Conservation (phyloP, 2,888 invertebrate species). For the Drosophila kambysellisi region DNA sequence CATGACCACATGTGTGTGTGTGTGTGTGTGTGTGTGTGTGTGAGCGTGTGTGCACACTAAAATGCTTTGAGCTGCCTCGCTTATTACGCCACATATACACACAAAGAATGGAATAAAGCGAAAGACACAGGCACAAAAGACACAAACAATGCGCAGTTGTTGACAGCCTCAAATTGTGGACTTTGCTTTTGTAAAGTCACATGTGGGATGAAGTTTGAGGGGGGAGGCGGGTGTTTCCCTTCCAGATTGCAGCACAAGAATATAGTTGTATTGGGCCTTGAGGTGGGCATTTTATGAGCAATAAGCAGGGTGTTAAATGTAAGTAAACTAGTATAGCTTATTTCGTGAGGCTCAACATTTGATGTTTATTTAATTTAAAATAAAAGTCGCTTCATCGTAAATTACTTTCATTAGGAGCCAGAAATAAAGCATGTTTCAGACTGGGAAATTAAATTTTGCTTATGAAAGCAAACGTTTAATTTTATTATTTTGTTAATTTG, state of each 20-base stretch:
- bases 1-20: conserved; percentile 17
- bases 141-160: conserved; percentile 52
- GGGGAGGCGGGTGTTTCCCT: background rate
- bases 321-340: background rate
- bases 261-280: conserved; percentile 26
- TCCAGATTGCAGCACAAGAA: conserved; percentile 29
- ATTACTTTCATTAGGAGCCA: background rate
- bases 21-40: conserved; percentile 19
- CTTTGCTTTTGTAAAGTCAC: conserved; percentile 37
- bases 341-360: background rate
- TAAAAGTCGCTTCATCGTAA: background rate
- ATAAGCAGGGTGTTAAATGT: conserved; percentile 9
- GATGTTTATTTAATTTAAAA: background rate
- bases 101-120: conserved; percentile 8
- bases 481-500: background rate
- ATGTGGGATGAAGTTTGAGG: conserved; percentile 2
- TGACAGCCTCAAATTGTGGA: conserved; percentile 62
- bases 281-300: conserved; percentile 34
- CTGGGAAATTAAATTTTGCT: background rate
- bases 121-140: conserved; percentile 11
- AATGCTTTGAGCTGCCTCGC: conserved; percentile 68
- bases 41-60: conserved; percentile 53
- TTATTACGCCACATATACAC: conserved; percentile 60
- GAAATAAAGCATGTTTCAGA: background rate
- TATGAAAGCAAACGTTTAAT: background rate